Base-by-base conservation (phyloP, 2,113 vertebrate species). In the Istiophorus platypterus region DNA sequence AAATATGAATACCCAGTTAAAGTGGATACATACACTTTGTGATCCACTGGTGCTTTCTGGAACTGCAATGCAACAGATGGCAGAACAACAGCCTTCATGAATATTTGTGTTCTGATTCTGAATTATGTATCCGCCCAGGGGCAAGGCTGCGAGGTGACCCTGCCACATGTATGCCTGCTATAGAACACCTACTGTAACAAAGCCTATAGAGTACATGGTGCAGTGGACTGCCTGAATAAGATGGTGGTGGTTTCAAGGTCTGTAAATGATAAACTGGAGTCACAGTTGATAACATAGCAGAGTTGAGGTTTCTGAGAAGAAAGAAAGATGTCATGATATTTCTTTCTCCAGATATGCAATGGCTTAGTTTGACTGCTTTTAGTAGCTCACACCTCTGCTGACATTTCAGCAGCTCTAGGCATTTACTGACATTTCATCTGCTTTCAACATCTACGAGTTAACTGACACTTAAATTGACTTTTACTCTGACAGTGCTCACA, bases 101-200 rank as follows among this genome's bases (percentile, higher is more conserved):
- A 81, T 81, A 81, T 91, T 78, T 74, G 63, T 75, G 41, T 31
- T 58, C 29, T 34, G 49, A 62, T 66, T 51, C 58, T 87, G 73
- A 89, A 88, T 88, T 78, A 78, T 87, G 63, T 20, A 80, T 81
- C 39, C 67, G 67, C 37, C 49, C 2, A 10, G 41, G 37, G 41
- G 57, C 34, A 80, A 78, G 15, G 62, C 76, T 73, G 76, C 10
- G 15, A 83, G 78, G 76, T 64, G 76, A 69, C 47, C 67, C 47
- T 66, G 62, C 59, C 29, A 51, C 26, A 26, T 65, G 41, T 31
- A 22, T 49, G 42, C 29, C n/a, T 69, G 22, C 6, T 42, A 64
- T 37, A 31, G 13, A 34, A 0, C 18, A 47, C 72, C 27, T 76
- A 10, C 51, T 84, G 52, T 20, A 41, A 45, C 20, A 45, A 39